phyloP scores from a whole-genome alignment of 1,140 invertebrate species.

The Lethrus apterus region DNA sequence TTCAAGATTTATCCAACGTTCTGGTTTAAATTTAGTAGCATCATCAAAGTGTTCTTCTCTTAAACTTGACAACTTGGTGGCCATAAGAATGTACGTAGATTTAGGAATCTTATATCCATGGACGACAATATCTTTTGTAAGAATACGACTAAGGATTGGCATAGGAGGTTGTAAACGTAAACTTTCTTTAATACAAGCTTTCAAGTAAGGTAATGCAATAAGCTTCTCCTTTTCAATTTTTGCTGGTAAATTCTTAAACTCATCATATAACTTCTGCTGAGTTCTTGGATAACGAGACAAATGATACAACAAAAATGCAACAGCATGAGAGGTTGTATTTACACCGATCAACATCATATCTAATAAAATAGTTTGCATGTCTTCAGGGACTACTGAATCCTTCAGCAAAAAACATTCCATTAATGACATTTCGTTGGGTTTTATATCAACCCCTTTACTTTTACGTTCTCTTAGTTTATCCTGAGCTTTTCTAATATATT shows the following conservation, averaged over 20 bases:
- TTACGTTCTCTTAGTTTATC: constrained; percentile 26
- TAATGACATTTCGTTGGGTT: constrained; percentile 23
- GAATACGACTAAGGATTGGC: constrained; percentile 54
- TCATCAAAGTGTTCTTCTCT: constrained; percentile 65
- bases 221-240: constrained; percentile 41
- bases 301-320: constrained; percentile 53
- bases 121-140: constrained; percentile 57
- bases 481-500: constrained; percentile 29
- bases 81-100: constrained; percentile 63
- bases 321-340: constrained; percentile 45
- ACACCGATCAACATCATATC: constrained; percentile 54
- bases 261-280: constrained; percentile 52
- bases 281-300: constrained; percentile 50
- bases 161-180: constrained; percentile 55
- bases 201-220: constrained; percentile 49
- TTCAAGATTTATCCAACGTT: constrained; percentile 55
- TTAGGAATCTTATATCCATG: constrained; percentile 49
- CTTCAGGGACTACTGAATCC: constrained; percentile 49
- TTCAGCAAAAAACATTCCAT: constrained; percentile 46
- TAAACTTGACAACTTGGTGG: constrained; percentile 57
- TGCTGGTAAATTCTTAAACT: constrained; percentile 41
- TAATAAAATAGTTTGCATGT: constrained; percentile 53
- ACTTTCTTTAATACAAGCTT: constrained; percentile 61
- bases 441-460: constrained; percentile 16
- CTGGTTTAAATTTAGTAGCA: constrained; percentile 59